These are phyloP conservation scores for Danio tinwini DNA, from an alignment of 2,797 vertebrate species.

Conservation along the genomic window DNA sequence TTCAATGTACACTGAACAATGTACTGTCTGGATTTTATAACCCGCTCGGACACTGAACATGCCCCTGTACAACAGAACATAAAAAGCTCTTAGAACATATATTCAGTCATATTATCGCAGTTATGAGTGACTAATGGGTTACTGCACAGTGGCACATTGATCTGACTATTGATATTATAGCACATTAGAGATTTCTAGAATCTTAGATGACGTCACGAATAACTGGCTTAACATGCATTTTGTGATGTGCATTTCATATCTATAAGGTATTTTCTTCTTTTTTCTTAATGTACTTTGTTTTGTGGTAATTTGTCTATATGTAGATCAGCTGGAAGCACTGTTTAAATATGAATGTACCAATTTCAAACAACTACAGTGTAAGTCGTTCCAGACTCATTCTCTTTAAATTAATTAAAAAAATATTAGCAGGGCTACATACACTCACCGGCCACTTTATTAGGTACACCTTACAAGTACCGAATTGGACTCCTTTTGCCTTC, in stretches of 20 bases:
- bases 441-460: too few relatives aligned
- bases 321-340: background rate
- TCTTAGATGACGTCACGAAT: background rate
- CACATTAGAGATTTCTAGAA: constrained; percentile 9
- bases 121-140: constrained; percentile 13
- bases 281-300: background rate
- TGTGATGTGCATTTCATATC: background rate
- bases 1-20: background rate
- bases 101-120: background rate
- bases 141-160: constrained; percentile 15
- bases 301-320: background rate
- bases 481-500: too few relatives aligned
- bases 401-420: too few relatives aligned
- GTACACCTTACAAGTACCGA: too few relatives aligned
- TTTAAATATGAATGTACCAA: background rate
- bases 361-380: too few relatives aligned
- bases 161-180: constrained; percentile 8
- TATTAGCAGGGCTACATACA: too few relatives aligned
- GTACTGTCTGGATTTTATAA: background rate
- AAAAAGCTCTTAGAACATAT: background rate
- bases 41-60: background rate
- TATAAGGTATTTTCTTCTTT: too few relatives aligned
- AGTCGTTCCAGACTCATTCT: too few relatives aligned
- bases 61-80: background rate
- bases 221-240: background rate